Evolutionary conservation across 2,113 vertebrate genomes (phyloP).

Genomic region (Gymnogyps californianus): DNA sequence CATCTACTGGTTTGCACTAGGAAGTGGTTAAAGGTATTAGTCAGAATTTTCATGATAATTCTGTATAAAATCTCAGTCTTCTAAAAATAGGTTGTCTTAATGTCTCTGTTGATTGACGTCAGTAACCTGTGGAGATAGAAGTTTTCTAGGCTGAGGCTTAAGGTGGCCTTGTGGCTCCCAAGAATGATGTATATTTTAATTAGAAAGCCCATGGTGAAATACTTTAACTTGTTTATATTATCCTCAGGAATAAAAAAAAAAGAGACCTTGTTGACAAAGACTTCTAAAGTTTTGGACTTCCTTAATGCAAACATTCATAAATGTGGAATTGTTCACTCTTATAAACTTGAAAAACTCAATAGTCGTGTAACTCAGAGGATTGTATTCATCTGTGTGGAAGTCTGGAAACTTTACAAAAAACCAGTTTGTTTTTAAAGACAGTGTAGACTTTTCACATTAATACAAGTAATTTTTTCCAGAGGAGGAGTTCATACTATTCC

Average conservation of each 20-base stretch:
- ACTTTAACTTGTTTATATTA: background rate
- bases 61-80: background rate
- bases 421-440: background rate
- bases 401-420: background rate
- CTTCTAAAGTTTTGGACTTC: background rate
- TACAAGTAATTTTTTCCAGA: background rate
- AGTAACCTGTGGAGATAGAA: background rate
- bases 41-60: background rate
- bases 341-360: background rate
- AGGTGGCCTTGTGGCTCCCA: background rate
- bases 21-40: background rate
- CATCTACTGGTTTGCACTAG: background rate
- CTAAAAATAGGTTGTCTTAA: background rate
- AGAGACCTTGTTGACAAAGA: background rate
- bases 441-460: background rate
- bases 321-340: background rate
- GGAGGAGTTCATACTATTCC: background rate
- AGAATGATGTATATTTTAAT: background rate
- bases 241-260: background rate
- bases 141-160: background rate
- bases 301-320: background rate
- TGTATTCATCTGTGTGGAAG: background rate
- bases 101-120: background rate
- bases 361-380: background rate
- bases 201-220: background rate